Conservation (phyloP, 2,113 vertebrate genomes). For the Calidris pygmaea region DNA sequence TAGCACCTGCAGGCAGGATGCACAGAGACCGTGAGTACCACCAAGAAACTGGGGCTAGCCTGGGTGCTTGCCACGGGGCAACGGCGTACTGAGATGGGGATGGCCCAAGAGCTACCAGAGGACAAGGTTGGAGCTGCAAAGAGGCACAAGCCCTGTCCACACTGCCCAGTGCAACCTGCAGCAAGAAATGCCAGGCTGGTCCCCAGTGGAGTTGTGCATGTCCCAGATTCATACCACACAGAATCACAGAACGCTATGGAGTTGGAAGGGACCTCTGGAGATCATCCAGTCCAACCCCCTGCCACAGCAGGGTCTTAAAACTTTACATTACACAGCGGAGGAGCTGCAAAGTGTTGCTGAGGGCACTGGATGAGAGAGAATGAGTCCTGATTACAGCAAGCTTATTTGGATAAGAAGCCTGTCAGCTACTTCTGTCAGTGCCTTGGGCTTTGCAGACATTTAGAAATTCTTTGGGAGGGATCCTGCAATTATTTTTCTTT, state of each 20-base stretch:
- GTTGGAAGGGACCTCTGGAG: too few relatives aligned
- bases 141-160: background rate
- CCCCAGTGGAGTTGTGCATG: background rate
- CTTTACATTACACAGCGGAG: background rate
- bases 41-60: background rate
- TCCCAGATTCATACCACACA: background rate
- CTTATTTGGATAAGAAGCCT: background rate
- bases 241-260: background rate
- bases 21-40: background rate
- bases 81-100: background rate
- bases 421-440: background rate
- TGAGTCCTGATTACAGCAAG: background rate
- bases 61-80: background rate
- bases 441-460: background rate
- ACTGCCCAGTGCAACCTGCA: background rate
- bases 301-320: background rate
- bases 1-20: constrained; percentile 81
- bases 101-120: rapidly evolving
- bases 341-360: background rate
- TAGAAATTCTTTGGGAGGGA: background rate
- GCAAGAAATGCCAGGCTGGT: background rate
- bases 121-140: background rate
- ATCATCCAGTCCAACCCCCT: too few relatives aligned
- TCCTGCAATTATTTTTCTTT: background rate
- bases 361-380: background rate